These are phyloP conservation scores for Phytoseiulus persimilis DNA, from an alignment of 2,888 invertebrate genomes.

Conservation along the genomic window DNA sequence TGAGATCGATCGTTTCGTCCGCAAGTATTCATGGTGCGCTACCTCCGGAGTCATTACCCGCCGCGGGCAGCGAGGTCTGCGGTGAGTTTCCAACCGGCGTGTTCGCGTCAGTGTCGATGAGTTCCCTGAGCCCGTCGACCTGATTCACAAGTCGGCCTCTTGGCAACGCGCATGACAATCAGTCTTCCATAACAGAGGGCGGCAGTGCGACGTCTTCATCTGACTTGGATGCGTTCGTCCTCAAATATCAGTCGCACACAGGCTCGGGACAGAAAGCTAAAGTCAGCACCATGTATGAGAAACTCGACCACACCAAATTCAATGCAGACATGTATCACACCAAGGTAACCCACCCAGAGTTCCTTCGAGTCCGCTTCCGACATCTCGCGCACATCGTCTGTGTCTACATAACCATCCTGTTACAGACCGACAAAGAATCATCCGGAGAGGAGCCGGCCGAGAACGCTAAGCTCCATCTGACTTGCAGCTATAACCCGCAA, in stretches of 20 bases:
- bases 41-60: background rate
- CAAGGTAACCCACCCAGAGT: background rate
- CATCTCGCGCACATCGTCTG: no score
- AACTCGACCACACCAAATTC: conserved; percentile 60
- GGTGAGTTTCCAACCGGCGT: background rate
- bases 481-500: conserved; percentile 56
- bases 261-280: conserved; percentile 10
- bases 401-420: background rate
- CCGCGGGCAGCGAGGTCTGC: background rate
- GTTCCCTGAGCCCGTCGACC: no score
- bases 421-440: background rate
- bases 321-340: conserved; percentile 55
- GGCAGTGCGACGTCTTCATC: background rate
- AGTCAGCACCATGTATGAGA: conserved; percentile 57
- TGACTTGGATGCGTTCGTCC: background rate
- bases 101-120: no score
- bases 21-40: background rate
- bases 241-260: background rate
- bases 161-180: no score
- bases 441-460: background rate
- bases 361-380: background rate
- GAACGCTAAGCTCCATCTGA: background rate
- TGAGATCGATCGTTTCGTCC: background rate
- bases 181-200: background rate
- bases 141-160: no score